A percentile compares a stretch with the other conserved stretches of the same genome.
Evolutionary conservation across 2,797 vertebrate species (phyloP).

Genomic region (Cynodonichthys magdalenae): DNA sequence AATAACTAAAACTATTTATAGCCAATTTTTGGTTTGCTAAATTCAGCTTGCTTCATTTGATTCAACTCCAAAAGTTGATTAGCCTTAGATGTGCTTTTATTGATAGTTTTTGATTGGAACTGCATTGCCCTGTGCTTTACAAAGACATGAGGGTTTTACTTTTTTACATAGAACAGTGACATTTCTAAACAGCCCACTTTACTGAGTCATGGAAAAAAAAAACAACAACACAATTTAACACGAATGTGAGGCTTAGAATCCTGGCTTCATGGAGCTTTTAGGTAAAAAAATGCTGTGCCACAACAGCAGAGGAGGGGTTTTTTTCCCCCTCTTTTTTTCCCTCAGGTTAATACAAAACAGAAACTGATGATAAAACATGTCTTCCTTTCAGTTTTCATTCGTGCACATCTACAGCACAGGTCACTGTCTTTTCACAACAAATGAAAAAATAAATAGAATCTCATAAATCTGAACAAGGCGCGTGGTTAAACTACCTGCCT

Average conservation of each 20-base stretch:
- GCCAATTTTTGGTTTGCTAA: too few relatives aligned
- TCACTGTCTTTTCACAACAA: slow-evolving; percentile 24
- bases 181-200: background rate
- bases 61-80: too few relatives aligned
- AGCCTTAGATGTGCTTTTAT: too few relatives aligned
- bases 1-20: too few relatives aligned
- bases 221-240: background rate
- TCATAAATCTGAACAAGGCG: slow-evolving; percentile 48
- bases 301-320: background rate
- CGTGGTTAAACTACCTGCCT: slow-evolving; percentile 56
- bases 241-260: background rate
- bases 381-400: slow-evolving; percentile 17
- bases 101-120: too few relatives aligned
- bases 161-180: background rate
- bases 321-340: background rate
- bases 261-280: background rate
- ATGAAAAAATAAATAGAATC: slow-evolving; percentile 47
- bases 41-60: too few relatives aligned
- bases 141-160: background rate
- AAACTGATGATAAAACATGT: slow-evolving; percentile 12
- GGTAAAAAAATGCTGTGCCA: background rate
- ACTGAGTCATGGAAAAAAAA: background rate
- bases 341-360: background rate
- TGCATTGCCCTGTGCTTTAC: too few relatives aligned
- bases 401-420: slow-evolving; percentile 1